phyloP scores from a whole-genome alignment of 1,140 invertebrate species.

The Lordiphosa collinella region DNA sequence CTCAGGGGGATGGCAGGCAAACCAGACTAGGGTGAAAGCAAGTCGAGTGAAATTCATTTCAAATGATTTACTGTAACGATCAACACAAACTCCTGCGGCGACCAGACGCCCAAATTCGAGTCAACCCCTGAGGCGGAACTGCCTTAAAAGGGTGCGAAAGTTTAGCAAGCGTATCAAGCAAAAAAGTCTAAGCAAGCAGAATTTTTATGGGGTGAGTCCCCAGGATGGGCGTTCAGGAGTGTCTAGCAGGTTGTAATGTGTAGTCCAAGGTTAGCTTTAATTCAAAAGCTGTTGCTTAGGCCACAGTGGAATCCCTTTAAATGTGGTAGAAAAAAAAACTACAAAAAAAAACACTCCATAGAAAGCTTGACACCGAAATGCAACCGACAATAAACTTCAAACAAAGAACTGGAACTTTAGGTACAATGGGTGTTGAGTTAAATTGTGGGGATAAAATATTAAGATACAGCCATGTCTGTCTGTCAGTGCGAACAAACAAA shows the following conservation, averaged over 20 bases:
- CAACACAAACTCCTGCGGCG: slow-evolving; percentile 61
- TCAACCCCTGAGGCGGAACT: slow-evolving; percentile 34
- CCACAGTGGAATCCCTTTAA: slow-evolving; percentile 8
- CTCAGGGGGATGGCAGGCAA: slow-evolving; percentile 21
- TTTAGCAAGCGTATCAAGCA: slow-evolving; percentile 53
- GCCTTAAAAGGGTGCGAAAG: slow-evolving; percentile 67
- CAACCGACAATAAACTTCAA: slow-evolving; percentile 19
- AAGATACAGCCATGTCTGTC: no score
- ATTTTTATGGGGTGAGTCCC: slow-evolving; percentile 27
- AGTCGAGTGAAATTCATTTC: slow-evolving; percentile 67
- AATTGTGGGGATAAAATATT: no score
- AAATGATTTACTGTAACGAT: slow-evolving; percentile 76
- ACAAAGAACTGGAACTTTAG: not conserved
- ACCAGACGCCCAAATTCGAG: slow-evolving; percentile 18
- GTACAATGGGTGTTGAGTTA: not conserved
- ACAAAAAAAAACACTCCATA: slow-evolving; percentile 30
- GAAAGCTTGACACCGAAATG: slow-evolving; percentile 51
- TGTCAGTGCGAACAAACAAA: no score
- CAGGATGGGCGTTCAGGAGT: slow-evolving; percentile 25
- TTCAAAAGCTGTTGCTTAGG: slow-evolving; percentile 5
- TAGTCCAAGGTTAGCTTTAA: slow-evolving; percentile 38
- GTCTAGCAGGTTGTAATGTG: slow-evolving; percentile 11
- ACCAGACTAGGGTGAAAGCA: slow-evolving; percentile 28
- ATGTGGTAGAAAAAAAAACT: slow-evolving; percentile 29
- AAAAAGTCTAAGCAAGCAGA: not conserved